Evolutionary conservation across 2,797 vertebrate species (phyloP).

Genomic region (Artibeus lituratus): DNA sequence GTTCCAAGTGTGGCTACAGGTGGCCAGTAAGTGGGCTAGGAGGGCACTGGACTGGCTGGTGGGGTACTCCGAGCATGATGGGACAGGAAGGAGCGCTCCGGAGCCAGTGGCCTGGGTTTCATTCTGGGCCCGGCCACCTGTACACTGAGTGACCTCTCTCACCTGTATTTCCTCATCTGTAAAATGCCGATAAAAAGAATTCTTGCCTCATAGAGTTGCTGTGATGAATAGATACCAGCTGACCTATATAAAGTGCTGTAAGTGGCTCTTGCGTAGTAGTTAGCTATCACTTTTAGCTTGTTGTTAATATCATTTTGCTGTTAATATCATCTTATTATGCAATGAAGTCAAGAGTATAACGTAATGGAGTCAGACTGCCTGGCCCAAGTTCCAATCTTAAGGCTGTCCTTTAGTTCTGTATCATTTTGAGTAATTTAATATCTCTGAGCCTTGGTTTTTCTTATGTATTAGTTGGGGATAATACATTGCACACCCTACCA

Average conservation of each 20-base stretch:
- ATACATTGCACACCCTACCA: too few relatives aligned
- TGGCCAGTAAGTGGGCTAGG: conserved; percentile 85
- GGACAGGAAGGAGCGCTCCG: neutral
- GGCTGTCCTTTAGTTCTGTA: neutral
- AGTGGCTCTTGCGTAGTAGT: neutral
- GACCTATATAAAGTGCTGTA: neutral
- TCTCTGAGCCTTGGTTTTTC: neutral
- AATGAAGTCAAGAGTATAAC: neutral
- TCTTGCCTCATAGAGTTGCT: neutral
- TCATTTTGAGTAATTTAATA: neutral
- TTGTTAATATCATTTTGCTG: neutral
- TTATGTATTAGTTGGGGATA: neutral
- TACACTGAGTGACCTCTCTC: neutral
- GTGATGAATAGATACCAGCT: neutral
- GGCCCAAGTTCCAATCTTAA: neutral
- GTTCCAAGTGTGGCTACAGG: conserved; percentile 75
- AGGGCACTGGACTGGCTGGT: neutral
- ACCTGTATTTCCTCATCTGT: neutral
- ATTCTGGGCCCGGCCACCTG: neutral
- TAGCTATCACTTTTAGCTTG: neutral
- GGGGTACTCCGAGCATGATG: neutral
- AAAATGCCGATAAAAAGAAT: neutral
- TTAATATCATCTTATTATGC: neutral
- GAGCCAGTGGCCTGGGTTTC: neutral
- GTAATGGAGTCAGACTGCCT: neutral